These are phyloP conservation scores for Tetragonula clypearis DNA, from an alignment of 1,140 invertebrate genomes.

Conservation along the genomic window DNA sequence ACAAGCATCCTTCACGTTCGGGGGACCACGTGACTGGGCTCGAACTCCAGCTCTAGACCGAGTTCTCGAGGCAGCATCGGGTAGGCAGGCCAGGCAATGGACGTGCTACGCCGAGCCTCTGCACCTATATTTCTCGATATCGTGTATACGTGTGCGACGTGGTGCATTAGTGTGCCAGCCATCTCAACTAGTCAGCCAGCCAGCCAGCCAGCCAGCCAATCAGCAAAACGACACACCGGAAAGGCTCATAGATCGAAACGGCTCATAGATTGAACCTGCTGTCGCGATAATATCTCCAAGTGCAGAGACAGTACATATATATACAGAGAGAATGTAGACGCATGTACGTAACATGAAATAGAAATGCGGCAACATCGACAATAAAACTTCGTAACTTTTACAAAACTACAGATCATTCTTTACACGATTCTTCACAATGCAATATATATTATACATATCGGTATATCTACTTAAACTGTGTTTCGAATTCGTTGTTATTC, in stretches of 20 bases:
- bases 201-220: background rate
- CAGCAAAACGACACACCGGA: background rate
- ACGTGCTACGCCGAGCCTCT: slow-evolving; percentile 26
- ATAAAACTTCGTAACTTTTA: too few relatives aligned
- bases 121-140: background rate
- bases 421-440: too few relatives aligned
- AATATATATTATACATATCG: too few relatives aligned
- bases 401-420: too few relatives aligned
- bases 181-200: background rate
- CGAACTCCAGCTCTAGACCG: slow-evolving; percentile 59
- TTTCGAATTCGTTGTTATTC: background rate
- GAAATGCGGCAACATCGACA: too few relatives aligned
- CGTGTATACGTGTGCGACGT: background rate
- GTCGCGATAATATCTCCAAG: background rate
- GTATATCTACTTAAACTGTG: too few relatives aligned
- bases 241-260: background rate
- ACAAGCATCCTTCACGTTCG: slow-evolving; percentile 77
- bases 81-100: slow-evolving; percentile 60
- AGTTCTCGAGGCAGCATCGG: slow-evolving; percentile 72
- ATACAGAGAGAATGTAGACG: too few relatives aligned
- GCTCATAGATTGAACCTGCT: too few relatives aligned
- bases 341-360: too few relatives aligned
- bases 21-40: slow-evolving; percentile 75
- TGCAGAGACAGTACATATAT: too few relatives aligned
- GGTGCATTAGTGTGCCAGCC: background rate